Evolutionary conservation across 2,113 vertebrate species (phyloP).

Genomic region (Panthera tigris): DNA sequence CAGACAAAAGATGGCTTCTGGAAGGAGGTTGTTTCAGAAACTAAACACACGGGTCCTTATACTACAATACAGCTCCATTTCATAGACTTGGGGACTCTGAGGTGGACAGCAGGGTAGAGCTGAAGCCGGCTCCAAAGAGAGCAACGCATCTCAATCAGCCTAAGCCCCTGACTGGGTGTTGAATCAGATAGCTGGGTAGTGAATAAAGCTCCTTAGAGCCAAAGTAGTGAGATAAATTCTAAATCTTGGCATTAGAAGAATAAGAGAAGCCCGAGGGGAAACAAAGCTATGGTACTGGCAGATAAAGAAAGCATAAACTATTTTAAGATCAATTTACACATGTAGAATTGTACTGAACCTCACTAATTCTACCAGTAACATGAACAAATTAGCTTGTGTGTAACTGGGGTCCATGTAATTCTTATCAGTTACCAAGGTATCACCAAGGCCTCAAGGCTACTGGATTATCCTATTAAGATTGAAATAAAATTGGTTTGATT

Average conservation of each 20-base stretch:
- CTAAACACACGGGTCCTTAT: not conserved
- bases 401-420: not conserved
- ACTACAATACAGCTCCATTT: not conserved
- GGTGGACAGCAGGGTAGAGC: not conserved
- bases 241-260: not conserved
- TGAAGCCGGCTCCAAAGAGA: not conserved
- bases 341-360: not conserved
- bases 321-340: slow-evolving; percentile 42
- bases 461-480: not conserved
- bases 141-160: not conserved
- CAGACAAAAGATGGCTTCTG: not conserved
- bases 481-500: slow-evolving; percentile 10
- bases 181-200: not conserved
- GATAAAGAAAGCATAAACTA: not conserved
- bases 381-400: not conserved
- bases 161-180: not conserved
- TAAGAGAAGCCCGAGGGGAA: not conserved
- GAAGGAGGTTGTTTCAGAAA: not conserved
- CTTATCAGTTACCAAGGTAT: not conserved
- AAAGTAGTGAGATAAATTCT: not conserved
- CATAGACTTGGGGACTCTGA: not conserved
- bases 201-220: not conserved
- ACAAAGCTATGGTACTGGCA: not conserved
- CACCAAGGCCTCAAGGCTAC: slow-evolving; percentile 7
- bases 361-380: not conserved